Percentiles rank a stretch among this genome's conserved stretches.
phyloP scores from a whole-genome alignment of 2,113 vertebrate species.

The Corydoras maculifer region DNA sequence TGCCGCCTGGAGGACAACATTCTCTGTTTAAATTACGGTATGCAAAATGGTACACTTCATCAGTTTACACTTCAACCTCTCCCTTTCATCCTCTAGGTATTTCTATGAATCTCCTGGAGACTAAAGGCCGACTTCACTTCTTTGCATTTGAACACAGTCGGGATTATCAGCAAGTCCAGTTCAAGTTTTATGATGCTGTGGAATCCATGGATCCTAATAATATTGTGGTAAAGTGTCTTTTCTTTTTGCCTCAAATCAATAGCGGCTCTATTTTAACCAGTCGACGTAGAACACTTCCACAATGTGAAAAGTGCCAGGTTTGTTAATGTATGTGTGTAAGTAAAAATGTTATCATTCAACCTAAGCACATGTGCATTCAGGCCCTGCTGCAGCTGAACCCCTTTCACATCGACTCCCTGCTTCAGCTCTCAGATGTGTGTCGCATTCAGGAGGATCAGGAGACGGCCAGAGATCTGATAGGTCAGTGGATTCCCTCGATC shows the following conservation, averaged over 20 bases:
- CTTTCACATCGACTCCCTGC: constrained; percentile 88
- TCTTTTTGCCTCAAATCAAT: not conserved
- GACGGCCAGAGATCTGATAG: constrained; percentile 91
- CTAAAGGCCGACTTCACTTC: constrained; percentile 72
- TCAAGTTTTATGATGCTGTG: constrained; percentile 87
- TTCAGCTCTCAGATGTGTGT: constrained; percentile 93
- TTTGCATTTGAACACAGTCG: constrained; percentile 88
- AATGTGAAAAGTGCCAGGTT: not conserved
- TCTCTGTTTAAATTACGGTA: no score
- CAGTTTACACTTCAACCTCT: not conserved
- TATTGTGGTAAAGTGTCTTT: constrained; percentile 74
- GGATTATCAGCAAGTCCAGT: constrained; percentile 94
- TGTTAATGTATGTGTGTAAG: not conserved
- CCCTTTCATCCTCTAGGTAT: constrained; percentile 65
- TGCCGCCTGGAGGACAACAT: no score
- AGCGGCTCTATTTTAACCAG: not conserved
- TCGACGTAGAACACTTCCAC: no score
- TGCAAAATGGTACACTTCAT: no score
- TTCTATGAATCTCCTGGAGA: constrained; percentile 81
- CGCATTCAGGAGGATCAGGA: constrained; percentile 95
- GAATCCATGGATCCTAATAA: constrained; percentile 98
- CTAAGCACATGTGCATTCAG: constrained; percentile 51
- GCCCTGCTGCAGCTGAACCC: constrained; percentile 85
- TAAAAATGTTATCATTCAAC: not conserved
- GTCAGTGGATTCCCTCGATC: constrained; percentile 58